Base-by-base conservation (phyloP, 2,888 invertebrate genomes). In the Ecliptopera silaceata region DNA sequence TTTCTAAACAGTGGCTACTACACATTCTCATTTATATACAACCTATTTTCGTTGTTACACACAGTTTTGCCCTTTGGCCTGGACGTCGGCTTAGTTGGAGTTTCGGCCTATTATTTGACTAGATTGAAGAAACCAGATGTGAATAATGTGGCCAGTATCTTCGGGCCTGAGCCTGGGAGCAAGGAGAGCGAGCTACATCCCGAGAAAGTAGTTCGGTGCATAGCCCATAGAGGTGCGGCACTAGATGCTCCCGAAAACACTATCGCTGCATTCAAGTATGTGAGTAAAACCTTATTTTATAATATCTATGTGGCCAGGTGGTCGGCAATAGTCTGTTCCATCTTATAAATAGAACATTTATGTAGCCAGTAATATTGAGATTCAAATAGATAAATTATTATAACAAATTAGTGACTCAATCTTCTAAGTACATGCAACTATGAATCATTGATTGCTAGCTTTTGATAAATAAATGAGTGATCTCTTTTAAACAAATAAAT, bases 181-280 rank as follows among this genome's bases (percentile, higher is more conserved):
- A 83, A 83, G 61, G 89, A 90, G 41, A 79, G 91, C 29, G 86
- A 86, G 26, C 67, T 77, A 0, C 69, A 86, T 52, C 84, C 92
- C 2, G 82, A 82, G 13, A 82, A 82, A 67, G 80, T 93, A 2
- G 91, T 95, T 69, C 92, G 88, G 71, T 93, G 94, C 41, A 93
- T 95, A 55, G 96, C 95, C 0, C 96, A 96, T 71, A 92, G 96
- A 73, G 96, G 95, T 3, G 95, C 94, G 10, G 94, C 93, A 1
- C 84, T 94, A 39, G 96, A 96, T 84, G 96, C 95, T 3, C 96
- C 96, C 0, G 96, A 96, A 83, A 96, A 96, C 79, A 96, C 95
- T 63, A 76, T 96, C 63, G 92, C 92, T 51, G 96, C 96, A 1
- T 94, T 96, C 69, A 92, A 93, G 86, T 92, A 93, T 82, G 95